A percentile compares a stretch with the other conserved stretches of the same genome.
These are phyloP conservation scores for Mormoops blainvillei DNA, from an alignment of 2,113 vertebrate species.

Conservation along the genomic window DNA sequence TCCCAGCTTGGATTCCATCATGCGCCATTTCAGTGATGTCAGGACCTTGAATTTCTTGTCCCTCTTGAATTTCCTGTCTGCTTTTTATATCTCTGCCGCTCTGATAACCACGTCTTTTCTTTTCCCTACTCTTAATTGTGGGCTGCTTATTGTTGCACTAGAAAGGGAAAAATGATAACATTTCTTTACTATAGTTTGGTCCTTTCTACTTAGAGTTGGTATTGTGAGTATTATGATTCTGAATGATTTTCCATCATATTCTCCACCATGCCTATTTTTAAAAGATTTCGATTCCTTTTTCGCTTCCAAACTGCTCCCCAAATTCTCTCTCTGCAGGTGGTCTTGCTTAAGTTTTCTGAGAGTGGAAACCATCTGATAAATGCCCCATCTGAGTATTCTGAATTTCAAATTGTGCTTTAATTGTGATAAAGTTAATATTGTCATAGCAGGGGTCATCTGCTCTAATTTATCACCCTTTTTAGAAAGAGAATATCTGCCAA, in stretches of 20 bases:
- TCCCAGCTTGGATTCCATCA: background rate
- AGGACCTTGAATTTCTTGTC: background rate
- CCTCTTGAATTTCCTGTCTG: background rate
- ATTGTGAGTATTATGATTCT: background rate
- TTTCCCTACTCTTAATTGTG: background rate
- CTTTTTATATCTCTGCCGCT: background rate
- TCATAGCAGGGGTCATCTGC: background rate
- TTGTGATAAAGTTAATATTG: background rate
- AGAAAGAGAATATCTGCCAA: background rate
- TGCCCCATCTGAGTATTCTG: background rate
- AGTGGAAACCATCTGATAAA: background rate
- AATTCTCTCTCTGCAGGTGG: background rate
- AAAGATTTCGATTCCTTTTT: background rate
- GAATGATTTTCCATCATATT: background rate
- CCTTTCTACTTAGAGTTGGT: background rate
- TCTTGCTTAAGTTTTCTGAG: background rate
- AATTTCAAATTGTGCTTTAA: conserved; percentile 1
- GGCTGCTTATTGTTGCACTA: background rate
- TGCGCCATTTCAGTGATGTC: background rate
- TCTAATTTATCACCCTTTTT: conserved; percentile 5
- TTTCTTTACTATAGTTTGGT: background rate
- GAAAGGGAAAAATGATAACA: background rate
- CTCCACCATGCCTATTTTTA: background rate
- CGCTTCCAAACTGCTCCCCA: background rate
- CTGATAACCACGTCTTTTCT: background rate